Evolutionary conservation across 2,113 vertebrate species (phyloP).

Genomic region (Ictalurus punctatus): DNA sequence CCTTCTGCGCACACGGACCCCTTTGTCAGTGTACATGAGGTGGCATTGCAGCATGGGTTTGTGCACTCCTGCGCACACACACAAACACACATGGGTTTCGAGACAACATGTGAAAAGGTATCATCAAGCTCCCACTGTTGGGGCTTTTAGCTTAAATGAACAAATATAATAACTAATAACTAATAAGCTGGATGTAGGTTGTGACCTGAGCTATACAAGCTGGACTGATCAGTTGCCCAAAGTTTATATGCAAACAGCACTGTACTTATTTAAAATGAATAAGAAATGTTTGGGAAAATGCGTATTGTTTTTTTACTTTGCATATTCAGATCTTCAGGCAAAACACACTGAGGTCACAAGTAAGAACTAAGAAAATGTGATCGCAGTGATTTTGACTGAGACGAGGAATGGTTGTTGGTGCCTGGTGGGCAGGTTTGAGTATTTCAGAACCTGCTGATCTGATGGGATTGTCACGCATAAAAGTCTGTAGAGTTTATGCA

Average conservation of each 20-base stretch:
- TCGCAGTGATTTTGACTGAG: background rate
- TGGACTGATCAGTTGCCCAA: background rate
- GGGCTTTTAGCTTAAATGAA: background rate
- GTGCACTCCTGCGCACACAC: conserved; percentile 68
- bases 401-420: too few relatives aligned
- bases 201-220: background rate
- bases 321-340: background rate
- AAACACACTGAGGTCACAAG: background rate
- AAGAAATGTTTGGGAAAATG: background rate
- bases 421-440: background rate
- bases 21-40: conserved; percentile 62
- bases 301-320: background rate
- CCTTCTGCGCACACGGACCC: conserved; percentile 66
- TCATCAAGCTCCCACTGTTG: background rate
- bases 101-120: background rate
- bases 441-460: background rate
- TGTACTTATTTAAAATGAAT: background rate
- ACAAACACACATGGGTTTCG: background rate
- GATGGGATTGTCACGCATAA: background rate
- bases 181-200: background rate
- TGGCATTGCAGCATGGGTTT: conserved; percentile 77
- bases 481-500: background rate
- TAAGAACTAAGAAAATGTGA: background rate
- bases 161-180: background rate
- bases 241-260: background rate